Evolutionary conservation across 2,113 vertebrate genomes (phyloP), one percentile per base, ranked within the genome.

Genomic region (Callospermophilus lateralis): DNA sequence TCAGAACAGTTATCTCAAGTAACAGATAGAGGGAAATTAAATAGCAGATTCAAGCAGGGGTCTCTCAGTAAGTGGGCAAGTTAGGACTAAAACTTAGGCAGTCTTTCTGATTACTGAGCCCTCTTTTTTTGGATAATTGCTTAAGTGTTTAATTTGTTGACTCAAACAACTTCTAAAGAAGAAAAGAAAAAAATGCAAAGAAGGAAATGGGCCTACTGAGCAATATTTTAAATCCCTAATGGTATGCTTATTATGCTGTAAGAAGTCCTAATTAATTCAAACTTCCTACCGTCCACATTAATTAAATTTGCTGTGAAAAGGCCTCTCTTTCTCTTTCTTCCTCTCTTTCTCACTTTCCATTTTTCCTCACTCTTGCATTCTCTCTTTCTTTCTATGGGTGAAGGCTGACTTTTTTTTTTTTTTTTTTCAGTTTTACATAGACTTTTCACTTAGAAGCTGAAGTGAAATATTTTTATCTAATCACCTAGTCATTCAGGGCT

Each of bases 381-480:
- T 94, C 28, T 84, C 30, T 86, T 79, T 51, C 15, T 92, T 70
- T 68, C 17, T 68, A 17, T 10, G 20, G 2, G 19, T 84, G 79
- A 87, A n/a, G 55, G 19, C 15, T 45, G 45, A 45, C 45, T 45
- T 6, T 45, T 45, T 45, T 45, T 45, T 45, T 45, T 45, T 45
- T 45, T 45, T 45, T 45, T 45, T 42, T 42, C 39, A 45, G 24
- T 42, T 83, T 92, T 74, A 68, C 13, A 67, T 8, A 61, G 28
- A 16, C 39, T 96, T 84, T 96, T 39, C 67, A 42, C 51, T 70
- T 84, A 90, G 42, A 96, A 79, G 37, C 53, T 32, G 4, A 55
- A 81, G 24, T 53, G 63, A 88, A 67, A 84, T 68, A 15, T 55
- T 89, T 96, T 85, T 96, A 83, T 97, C 87, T 85, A 88, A 95